Conservation (phyloP, 2,113 vertebrate genomes). For the Equus przewalskii region DNA sequence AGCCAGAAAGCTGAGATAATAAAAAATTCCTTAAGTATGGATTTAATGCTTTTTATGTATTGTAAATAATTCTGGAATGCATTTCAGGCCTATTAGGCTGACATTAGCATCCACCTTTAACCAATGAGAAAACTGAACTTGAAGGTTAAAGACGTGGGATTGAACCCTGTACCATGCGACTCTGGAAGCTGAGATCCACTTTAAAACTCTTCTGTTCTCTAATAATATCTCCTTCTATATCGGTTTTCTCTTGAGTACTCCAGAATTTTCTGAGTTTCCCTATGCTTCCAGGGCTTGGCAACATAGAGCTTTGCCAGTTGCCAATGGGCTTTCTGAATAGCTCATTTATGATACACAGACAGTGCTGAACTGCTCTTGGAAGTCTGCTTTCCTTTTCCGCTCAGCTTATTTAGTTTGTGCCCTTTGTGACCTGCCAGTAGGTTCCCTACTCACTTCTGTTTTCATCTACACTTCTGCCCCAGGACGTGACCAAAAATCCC, state of each 20-base stretch:
- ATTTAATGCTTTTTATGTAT: neutral
- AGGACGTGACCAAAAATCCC: neutral
- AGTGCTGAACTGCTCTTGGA: neutral
- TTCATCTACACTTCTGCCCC: neutral
- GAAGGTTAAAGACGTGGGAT: neutral
- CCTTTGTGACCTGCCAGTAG: neutral
- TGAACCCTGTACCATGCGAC: neutral
- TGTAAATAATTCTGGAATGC: neutral
- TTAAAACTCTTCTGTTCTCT: slow-evolving; percentile 27
- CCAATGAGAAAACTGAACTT: neutral
- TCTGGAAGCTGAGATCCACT: neutral
- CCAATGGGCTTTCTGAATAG: neutral
- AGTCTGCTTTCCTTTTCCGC: neutral
- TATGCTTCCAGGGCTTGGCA: neutral
- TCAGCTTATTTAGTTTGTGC: neutral
- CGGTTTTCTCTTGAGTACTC: neutral
- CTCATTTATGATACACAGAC: neutral
- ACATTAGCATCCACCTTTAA: neutral
- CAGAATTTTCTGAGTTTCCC: neutral
- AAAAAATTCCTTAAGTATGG: neutral
- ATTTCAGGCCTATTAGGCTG: neutral
- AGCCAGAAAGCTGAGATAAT: neutral
- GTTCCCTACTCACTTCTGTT: neutral
- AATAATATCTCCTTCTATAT: neutral
- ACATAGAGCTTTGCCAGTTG: neutral